phyloP scores from a whole-genome alignment of 35 echinoderm and acorn worm genomes.

The Strongylocentrotus purpuratus region DNA sequence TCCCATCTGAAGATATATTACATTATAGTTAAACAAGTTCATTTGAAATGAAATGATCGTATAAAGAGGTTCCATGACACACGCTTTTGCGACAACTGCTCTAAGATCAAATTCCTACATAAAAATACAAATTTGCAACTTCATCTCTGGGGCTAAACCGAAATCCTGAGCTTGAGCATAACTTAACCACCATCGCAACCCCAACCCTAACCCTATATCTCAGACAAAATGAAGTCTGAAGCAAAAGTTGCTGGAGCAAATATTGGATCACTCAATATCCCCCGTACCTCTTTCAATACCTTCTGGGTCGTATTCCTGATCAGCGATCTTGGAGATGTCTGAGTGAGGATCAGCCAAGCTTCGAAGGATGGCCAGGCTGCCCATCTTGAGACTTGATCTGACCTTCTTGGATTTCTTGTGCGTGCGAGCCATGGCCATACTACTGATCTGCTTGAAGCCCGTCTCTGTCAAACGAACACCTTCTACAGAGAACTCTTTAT shows the following conservation, averaged over 20 bases:
- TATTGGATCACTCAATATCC: background rate
- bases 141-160: too few species aligned
- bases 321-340: conserved; percentile 66
- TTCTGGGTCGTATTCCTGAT: conserved; percentile 63
- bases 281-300: conserved; percentile 54
- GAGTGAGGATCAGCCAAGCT: conserved; percentile 92
- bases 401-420: conserved; percentile 67
- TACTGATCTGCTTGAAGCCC: conserved; percentile 92
- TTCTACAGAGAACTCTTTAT: conserved; percentile 70
- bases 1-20: too few species aligned
- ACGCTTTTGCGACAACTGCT: too few species aligned
- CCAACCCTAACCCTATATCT: too few species aligned
- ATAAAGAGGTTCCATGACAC: too few species aligned
- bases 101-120: too few species aligned
- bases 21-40: too few species aligned
- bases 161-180: too few species aligned
- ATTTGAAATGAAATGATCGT: too few species aligned
- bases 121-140: too few species aligned
- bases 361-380: conserved; percentile 84
- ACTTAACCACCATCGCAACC: too few species aligned
- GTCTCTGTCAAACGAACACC: conserved; percentile 94
- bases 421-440: conserved; percentile 71
- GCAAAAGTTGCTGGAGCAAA: background rate
- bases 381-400: conserved; percentile 60
- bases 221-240: too few species aligned